Conservation (phyloP, 2,888 invertebrate species). For the Pristionchus mayeri region DNA sequence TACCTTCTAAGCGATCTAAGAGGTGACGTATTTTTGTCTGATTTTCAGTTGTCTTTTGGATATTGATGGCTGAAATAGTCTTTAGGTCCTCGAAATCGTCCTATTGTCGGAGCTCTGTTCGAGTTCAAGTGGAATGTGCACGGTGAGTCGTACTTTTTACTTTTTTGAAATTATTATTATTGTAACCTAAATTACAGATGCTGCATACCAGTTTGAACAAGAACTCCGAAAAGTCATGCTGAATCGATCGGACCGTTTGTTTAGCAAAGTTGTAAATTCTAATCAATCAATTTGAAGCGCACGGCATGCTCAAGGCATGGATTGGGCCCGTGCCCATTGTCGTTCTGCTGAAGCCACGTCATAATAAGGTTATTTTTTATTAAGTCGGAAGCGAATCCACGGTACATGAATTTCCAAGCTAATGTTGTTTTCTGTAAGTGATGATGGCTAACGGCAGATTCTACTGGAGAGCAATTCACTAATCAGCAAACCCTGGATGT, state of each 20-base stretch:
- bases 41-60: neutral
- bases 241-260: neutral
- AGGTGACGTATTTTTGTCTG: neutral
- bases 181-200: too few species aligned
- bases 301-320: neutral
- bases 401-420: too few species aligned
- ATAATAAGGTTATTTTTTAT: conserved; percentile 61
- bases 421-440: too few species aligned
- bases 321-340: conserved; percentile 61
- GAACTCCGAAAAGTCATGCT: neutral
- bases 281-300: neutral
- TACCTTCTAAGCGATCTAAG: neutral
- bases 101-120: conserved; percentile 50
- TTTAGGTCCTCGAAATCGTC: neutral
- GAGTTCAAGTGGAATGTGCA: conserved; percentile 51
- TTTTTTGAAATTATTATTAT: too few species aligned
- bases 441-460: conserved; percentile 48
- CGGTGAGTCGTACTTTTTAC: conserved; percentile 32
- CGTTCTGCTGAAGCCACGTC: conserved; percentile 53
- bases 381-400: too few species aligned
- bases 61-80: neutral
- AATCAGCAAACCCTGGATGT: conserved; percentile 77
- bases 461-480: conserved; percentile 73
- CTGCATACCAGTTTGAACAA: conserved; percentile 39
- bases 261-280: neutral